A percentile compares a stretch with the other conserved stretches of the same genome.
Evolutionary conservation across 1,140 invertebrate genomes (phyloP).

Genomic region (Potamilus streckersoni): DNA sequence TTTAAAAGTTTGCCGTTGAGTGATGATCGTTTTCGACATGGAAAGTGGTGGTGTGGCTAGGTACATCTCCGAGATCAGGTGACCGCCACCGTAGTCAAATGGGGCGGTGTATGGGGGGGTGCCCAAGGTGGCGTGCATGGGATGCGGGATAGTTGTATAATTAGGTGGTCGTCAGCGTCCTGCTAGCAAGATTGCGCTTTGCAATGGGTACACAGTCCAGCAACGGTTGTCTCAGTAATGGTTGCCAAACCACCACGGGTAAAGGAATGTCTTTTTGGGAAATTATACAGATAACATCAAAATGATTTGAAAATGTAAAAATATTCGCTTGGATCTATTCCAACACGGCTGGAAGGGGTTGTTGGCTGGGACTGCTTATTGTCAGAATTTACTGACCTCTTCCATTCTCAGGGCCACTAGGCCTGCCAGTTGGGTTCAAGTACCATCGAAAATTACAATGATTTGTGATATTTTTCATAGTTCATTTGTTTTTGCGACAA

Average conservation of each 20-base stretch:
- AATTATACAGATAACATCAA: constrained; percentile 35
- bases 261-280: constrained; percentile 34
- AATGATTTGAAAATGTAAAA: constrained; percentile 22
- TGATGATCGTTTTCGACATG: constrained; percentile 23
- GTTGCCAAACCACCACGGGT: constrained; percentile 19
- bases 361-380: constrained; percentile 25
- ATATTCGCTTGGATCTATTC: constrained; percentile 32
- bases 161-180: no score
- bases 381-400: constrained; percentile 31
- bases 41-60: constrained; percentile 15
- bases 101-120: no score
- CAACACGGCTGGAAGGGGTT: constrained; percentile 35
- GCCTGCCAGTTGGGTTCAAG: constrained; percentile 28
- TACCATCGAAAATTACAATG: constrained; percentile 34
- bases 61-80: no score
- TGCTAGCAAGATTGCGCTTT: no score
- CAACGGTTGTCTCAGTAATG: constrained; percentile 4
- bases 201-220: constrained; percentile 3
- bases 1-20: not conserved
- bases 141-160: no score
- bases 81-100: no score
- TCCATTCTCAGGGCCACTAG: constrained; percentile 3
- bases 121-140: no score
- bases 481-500: constrained; percentile 26
- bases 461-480: constrained; percentile 14